Base-by-base conservation (phyloP, 2,888 invertebrate species). In the Stegophylla sp. region DNA sequence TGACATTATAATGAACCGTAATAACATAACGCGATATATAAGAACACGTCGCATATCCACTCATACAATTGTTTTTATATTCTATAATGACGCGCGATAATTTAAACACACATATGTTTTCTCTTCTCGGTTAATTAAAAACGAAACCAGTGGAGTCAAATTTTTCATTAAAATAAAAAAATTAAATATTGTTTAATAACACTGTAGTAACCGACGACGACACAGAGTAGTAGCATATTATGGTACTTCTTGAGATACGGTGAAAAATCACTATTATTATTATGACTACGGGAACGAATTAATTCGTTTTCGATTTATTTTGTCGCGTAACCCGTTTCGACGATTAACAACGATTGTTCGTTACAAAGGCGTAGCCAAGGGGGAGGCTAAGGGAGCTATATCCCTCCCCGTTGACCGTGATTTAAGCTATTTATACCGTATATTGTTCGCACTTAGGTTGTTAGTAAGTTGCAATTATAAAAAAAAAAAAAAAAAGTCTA, bases 151-250 rank as follows among this genome's bases (percentile, higher is more conserved):
- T 34, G 7, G 15, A 28, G n/a, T n/a, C n/a, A n/a, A n/a, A 4
- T 48, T n/a, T 69, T 69, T 34, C 69, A n/a, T 67, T 67, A 28
- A 45, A 66, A 45, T 34, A 23, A 10, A 34, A n/a, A 64, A 64
- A 12, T 43, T 20, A 63, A 34, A 12, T 20, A 64, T n/a, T 61
- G n/a, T n/a, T n/a, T n/a, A n/a, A n/a, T n/a, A n/a, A n/a, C n/a
- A n/a, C n/a, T n/a, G n/a, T n/a, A n/a, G n/a, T n/a, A n/a, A 28
- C 34, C 34, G 7, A 5, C 3, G 28, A 61, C 61, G 17, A 17
- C 28, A 61, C 28, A 1, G 20, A 23, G 10, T 34, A n/a, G n/a
- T n/a, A n/a, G 34, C 7, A 34, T 7, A 34, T 34, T n/a, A n/a
- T 34, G 10, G 17, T 26, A 17, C 10, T 45, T 26, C 12, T 26